Evolutionary conservation across 2,797 vertebrate genomes (phyloP), one percentile per base, ranked within the genome.

Genomic region (Helostoma temminkii): DNA sequence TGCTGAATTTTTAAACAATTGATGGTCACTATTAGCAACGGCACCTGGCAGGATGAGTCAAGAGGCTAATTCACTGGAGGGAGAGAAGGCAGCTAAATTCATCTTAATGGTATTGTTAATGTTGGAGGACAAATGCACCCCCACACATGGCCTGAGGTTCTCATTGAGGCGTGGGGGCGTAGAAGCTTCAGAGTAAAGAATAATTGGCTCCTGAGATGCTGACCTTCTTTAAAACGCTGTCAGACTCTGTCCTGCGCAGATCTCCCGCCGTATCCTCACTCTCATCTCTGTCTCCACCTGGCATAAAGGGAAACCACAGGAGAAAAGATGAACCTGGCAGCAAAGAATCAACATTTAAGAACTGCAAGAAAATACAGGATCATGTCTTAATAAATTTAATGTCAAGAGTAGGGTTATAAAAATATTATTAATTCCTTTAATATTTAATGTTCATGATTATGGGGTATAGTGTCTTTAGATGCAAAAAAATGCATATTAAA

Each of bases 161-260:
- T 74, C 24, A 54, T 47, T 42, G 54, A 63, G 25, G 56, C 9
- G 12, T 36, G 52, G 68, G 50, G 69, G 76, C 3, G 66, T 15
- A 46, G 59, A 6, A 0, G 59, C 45, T 66, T 78, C 34, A 34
- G 11, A 75, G 18, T 57, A 3, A 7, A 53, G 57, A 79, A 76
- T 71, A 77, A 81, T 63, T 65, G 55, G 65, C 28, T 26, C 42
- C 50, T 22, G 71, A 68, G 64, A 81, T 57, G 21, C 85, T 0
- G 88, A 98, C 98, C 97, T 98, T 99, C 87, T 99, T 98, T 45
- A 99, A 90, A 73, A 98, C 94, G 14, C 96, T 95, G 81, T 99
- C 98, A 0, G 98, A 99, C 69, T 98, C 98, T 0, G 98, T 99
- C 80, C 98, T 95, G 77, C 97, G 94, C 56, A 99, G 95, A 74